Evolutionary conservation across 1,140 invertebrate genomes (phyloP), one percentile per base, ranked within the genome.

Genomic region (Chionoecetes opilio): DNA sequence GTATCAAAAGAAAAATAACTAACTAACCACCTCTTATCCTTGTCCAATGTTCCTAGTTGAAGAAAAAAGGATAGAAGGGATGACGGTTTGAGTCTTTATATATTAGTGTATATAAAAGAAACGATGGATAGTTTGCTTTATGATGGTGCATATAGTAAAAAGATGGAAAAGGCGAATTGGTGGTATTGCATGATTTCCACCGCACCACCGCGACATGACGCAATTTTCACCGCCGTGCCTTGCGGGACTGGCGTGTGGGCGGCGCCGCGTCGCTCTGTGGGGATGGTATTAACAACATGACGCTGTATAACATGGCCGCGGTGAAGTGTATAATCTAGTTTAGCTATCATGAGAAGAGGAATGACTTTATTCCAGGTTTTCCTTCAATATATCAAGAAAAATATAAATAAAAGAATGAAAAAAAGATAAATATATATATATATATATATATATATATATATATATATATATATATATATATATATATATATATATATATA

Each of bases 341-440:
- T n/a, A 11, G n/a, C 53, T 14, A n/a, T 75, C n/a, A 11, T n/a
- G 11, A 86, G 29, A 14, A 32, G 14, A 32, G 14, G 84, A 21
- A 32, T 86, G 84, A 21, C 17, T 86, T 86, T 11, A 8, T 11
- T 32, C 31, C 8, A n/a, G 84, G 21, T 86, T 86, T 17, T 32
- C 17, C 32, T 17, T 86, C 29, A 9, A 32, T 86, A 32, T 86
- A 32, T 32, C 32, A 26, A 26, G 21, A 35, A 3, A 37, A 35
- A 26, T 35, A 37, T 9, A 35, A 35, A 9, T 31, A 35, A 34
- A 26, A 26, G 31, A 9, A 31, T 34, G 5, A 9, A 26, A 8
- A 5, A 37, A 26, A 32, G 26, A 88, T 37, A 88, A 34, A 88
- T 88, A 88, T 88, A 88, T 88, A 88, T 88, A 35, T 88, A 88